Base-by-base conservation (phyloP, 2,888 invertebrate genomes). In the Herminia tarsipennalis region DNA sequence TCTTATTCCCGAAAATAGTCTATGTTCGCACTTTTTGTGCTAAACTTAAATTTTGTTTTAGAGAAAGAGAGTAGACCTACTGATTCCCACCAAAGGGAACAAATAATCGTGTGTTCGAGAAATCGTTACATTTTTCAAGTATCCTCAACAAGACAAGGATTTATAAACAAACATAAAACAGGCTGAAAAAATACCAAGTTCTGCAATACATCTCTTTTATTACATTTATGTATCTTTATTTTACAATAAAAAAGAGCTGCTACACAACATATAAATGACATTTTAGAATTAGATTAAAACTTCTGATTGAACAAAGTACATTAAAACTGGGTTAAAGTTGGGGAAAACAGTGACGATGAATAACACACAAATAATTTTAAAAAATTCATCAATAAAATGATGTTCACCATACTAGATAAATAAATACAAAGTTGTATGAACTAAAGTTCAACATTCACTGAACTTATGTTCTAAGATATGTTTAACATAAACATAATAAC, bases 401-500 rank as follows among this genome's bases (percentile, higher is more conserved):
- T 10, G n/a, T 9, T 10, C 4, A 9, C 25, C 9, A 25, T 25
- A 25, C 9, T 25, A 4, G 9, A 25, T n/a, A 20, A 20, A 4
- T 3, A 6, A 3, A 13, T 32, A 30, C 18, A 32, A 37, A 30
- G 43, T 5, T 41, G 10, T 17, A 34, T 6, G 16, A 41, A 38
- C n/a, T 1, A 25, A 43, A 29, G n/a, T 28, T 46, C 42, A 39
- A 21, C 28, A 10, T 21, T n/a, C 39, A 42, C 8, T n/a, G 1
- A 51, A 50, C 37, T 58, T 63, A 46, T 33, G 18, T 24, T 25
- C 36, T 46, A 59, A 41, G 59, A 62, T 59, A 65, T 52, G 56
- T 54, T 49, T 9, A 54, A 56, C 44, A 21, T 52, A 64, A 59
- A 49, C 21, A 32, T 20, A 16, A 28, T 22, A 38, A 18, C 56